phyloP scores from a whole-genome alignment of 2,113 vertebrate genomes.

The Hemiscyllium ocellatum region DNA sequence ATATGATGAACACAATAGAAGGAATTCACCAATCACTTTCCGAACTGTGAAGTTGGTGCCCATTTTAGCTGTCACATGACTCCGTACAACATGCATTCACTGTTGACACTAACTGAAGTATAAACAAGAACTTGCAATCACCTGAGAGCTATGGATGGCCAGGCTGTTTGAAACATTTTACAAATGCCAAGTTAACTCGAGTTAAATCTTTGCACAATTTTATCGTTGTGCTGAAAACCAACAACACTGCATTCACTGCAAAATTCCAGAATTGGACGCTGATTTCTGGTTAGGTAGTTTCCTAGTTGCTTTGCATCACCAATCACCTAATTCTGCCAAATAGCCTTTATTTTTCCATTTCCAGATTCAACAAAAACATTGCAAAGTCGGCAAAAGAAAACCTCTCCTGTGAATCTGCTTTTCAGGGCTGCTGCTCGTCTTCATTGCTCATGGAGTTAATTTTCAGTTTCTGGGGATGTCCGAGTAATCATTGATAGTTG shows the following conservation, averaged over 20 bases:
- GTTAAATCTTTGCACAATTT: too few species aligned
- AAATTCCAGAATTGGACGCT: not conserved
- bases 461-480: not conserved
- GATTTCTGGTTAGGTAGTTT: not conserved
- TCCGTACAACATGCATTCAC: too few species aligned
- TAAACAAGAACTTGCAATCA: too few species aligned
- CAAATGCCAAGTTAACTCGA: too few species aligned
- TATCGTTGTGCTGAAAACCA: too few species aligned
- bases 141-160: not conserved
- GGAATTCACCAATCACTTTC: too few species aligned
- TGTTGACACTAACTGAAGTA: too few species aligned
- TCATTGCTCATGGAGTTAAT: not conserved
- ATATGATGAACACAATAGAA: too few species aligned
- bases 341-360: not conserved
- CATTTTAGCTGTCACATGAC: too few species aligned
- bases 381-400: not conserved
- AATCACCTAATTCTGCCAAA: not conserved
- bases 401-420: not conserved
- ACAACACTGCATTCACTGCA: not conserved
- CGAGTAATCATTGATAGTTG: not conserved
- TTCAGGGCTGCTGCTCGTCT: not conserved
- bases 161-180: not conserved
- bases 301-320: not conserved
- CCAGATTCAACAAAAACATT: not conserved
- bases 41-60: too few species aligned